These are phyloP conservation scores for Sebastes melanostomus DNA, from an alignment of 2,797 vertebrate species.

Conservation along the genomic window DNA sequence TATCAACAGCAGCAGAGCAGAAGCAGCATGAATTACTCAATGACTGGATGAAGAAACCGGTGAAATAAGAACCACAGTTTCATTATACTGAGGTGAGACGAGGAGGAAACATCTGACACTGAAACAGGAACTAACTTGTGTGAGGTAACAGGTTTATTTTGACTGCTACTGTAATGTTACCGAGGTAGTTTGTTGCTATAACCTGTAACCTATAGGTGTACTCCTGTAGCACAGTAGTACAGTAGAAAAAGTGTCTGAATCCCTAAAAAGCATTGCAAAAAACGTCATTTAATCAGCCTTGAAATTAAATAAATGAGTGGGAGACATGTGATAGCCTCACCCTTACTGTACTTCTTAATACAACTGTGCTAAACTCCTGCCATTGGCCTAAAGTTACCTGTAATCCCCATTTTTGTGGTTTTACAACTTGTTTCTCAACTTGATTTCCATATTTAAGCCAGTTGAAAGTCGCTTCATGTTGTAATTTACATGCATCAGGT, in stretches of 20 bases:
- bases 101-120: background rate
- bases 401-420: background rate
- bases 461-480: background rate
- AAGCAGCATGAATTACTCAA: conserved; percentile 73
- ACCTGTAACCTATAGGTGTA: background rate
- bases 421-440: background rate
- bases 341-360: background rate
- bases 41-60: conserved; percentile 73
- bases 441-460: accelerated
- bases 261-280: background rate
- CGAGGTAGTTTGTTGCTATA: conserved; percentile 1
- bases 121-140: background rate
- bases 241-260: background rate
- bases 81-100: conserved; percentile 53
- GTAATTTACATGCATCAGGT: background rate
- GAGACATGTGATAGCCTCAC: conserved; percentile 34
- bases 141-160: conserved; percentile 25
- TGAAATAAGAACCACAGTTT: conserved; percentile 45
- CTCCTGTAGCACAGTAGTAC: background rate
- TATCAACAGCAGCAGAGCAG: conserved; percentile 52
- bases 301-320: background rate
- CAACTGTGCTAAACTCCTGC: background rate
- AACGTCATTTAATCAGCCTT: background rate
- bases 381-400: conserved; percentile 16
- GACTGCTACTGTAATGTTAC: background rate